Evolutionary conservation across 2,888 invertebrate genomes (phyloP).

Genomic region (Drosophila setosimentum): DNA sequence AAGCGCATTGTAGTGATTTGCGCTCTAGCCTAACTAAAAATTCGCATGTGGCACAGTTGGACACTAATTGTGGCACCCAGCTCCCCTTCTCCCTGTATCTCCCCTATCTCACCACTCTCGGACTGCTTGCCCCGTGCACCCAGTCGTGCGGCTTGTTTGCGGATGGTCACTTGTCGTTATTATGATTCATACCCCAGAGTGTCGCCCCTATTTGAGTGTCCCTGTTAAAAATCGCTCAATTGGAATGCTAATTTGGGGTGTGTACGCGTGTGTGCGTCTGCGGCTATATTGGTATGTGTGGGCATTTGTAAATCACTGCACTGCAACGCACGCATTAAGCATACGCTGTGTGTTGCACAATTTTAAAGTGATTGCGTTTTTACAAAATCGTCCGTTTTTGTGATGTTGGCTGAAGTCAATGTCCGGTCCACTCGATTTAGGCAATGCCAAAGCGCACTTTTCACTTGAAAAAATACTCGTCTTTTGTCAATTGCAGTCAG

Average conservation of each 20-base stretch:
- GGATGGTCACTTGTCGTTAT: conserved; percentile 69
- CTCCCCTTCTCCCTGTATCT: not conserved
- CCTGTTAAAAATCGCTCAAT: conserved; percentile 55
- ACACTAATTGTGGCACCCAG: conserved; percentile 35
- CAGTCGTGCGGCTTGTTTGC: conserved; percentile 52
- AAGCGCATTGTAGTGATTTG: conserved; percentile 63
- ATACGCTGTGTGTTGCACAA: conserved; percentile 34
- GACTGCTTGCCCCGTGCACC: too few species aligned
- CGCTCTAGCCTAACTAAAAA: conserved; percentile 66
- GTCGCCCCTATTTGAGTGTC: conserved; percentile 58
- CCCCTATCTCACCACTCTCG: not conserved
- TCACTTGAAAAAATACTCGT: conserved; percentile 14
- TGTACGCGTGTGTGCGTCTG: not conserved
- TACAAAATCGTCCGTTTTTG: not conserved
- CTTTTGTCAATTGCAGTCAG: conserved; percentile 44
- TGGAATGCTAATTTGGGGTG: conserved; percentile 63
- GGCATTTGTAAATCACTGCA: not conserved
- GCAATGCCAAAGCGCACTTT: conserved; percentile 25
- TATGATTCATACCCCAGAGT: conserved; percentile 67
- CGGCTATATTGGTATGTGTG: not conserved
- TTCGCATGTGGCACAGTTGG: conserved; percentile 49
- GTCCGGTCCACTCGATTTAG: conserved; percentile 32
- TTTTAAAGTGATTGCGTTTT: conserved; percentile 28
- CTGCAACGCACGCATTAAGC: conserved; percentile 25
- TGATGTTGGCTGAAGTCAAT: conserved; percentile 12